Evolutionary conservation across 2,113 vertebrate genomes (phyloP), one percentile per base, ranked within the genome.

Genomic region (Neodontobutis hainanensis): DNA sequence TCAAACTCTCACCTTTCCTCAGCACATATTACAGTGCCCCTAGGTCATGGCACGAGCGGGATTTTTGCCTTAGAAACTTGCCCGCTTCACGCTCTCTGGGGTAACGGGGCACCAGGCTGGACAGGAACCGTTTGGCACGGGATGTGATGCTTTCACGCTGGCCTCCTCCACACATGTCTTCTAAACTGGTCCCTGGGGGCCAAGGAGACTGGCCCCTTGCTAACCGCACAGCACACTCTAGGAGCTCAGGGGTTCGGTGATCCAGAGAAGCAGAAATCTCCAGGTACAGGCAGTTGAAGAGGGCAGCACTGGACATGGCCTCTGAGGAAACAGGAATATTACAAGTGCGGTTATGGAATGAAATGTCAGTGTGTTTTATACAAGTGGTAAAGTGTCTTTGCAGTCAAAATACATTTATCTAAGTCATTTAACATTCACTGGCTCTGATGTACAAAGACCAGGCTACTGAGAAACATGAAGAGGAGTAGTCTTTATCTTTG

Each of bases 231-330:
- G 88, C 94, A 2, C 93, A 92, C 78, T 95, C 93, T 66, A 96
- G 91, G 48, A 95, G 92, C 85, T 95, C 94, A 0, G 80, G 80
- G 0, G 94, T 95, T 27, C 94, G 93, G 78, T 96, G 95, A 51
- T 96, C 94, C 82, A 96, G 90, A 1, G 93, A 94, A 12, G 94
- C 94, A 0, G 94, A 96, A 11, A 94, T 93, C 90, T 96, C 95
- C 65, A 95, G 88, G 59, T 95, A 95, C 46, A 94, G 94, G 74
- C 94, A 95, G 77, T 92, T 93, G 67, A 92, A 92, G 68, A 94
- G 94, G 61, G 90, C 90, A 0, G 95, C 94, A 48, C 94, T 91
- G 76, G 92, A 91, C 62, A 92, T 91, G 79, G 94, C 94, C 89
- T 96, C 95, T 95, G 90, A 52, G 27, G 77, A 59, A 76, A 65